Percentiles rank a stretch among this genome's conserved stretches.
These are phyloP conservation scores for Scotopteryx bipunctaria DNA, from an alignment of 2,888 invertebrate genomes.

Conservation along the genomic window DNA sequence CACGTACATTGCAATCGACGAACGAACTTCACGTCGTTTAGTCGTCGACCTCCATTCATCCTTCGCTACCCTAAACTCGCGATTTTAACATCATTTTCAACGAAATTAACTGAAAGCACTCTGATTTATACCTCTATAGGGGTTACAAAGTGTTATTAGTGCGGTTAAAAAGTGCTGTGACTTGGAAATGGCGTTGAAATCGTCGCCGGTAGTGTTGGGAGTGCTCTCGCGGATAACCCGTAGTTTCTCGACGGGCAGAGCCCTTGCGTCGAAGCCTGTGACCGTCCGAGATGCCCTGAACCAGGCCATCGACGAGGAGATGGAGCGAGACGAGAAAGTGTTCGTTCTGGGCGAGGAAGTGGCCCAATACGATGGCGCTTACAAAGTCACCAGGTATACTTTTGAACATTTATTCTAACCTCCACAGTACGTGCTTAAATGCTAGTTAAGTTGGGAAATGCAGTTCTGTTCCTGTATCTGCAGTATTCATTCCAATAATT, in stretches of 20 bases:
- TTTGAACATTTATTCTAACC: conserved; percentile 35
- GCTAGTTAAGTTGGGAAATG: not conserved
- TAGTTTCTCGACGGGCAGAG: conserved; percentile 70
- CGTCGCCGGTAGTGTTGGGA: conserved; percentile 67
- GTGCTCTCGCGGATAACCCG: conserved; percentile 62
- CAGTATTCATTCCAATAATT: not conserved
- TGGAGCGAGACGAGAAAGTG: conserved; percentile 95
- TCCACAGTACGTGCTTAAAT: conserved; percentile 7
- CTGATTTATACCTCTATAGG: conserved; percentile 43
- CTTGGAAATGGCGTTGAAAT: conserved; percentile 78
- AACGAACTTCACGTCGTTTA: conserved; percentile 11
- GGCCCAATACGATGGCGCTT: conserved; percentile 99
- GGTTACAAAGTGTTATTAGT: conserved; percentile 44
- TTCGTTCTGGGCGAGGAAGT: conserved; percentile 98
- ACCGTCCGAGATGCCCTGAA: conserved; percentile 98
- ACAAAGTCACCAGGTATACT: conserved; percentile 90
- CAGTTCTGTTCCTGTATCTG: not conserved
- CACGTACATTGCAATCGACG: conserved; percentile 23
- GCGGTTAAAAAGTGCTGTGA: conserved; percentile 44
- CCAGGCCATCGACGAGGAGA: conserved; percentile 97
- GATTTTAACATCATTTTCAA: conserved; percentile 64
- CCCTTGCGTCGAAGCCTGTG: conserved; percentile 85
- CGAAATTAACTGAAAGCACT: conserved; percentile 41
- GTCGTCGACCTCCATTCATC: conserved; percentile 78
- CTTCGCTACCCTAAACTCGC: conserved; percentile 55